Base-by-base conservation (phyloP, 2,797 vertebrate genomes). In the Argyrosomus regius region DNA sequence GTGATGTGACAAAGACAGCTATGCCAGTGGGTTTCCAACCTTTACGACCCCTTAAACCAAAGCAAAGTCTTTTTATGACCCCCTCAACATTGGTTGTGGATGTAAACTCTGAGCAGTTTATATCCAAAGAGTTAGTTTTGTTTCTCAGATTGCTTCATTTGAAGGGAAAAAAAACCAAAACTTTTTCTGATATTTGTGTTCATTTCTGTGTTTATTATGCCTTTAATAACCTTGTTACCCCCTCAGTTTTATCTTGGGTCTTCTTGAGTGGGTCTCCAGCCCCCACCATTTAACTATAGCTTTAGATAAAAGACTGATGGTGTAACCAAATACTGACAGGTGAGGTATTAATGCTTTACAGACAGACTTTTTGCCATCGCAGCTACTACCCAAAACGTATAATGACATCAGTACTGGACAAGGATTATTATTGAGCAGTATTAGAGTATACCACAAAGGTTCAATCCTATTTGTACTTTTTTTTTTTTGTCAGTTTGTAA, bases 1-100 rank as follows among this genome's bases (percentile, higher is more conserved):
- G 45, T 39, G 43, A 72, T 11, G 7, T 24, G 45, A 20, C 12
- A 72, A 2, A 50, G 16, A 62, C 24, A 65, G 13, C 50, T 31
- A 35, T 8, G 46, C 17, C 11, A 46, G 26, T 41, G 35, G 41
- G 67, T 80, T 80, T 72, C 28, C 8, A 26, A 45, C 12, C 43
- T 66, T 39, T 45, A 17, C 46, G 28, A 54, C 4, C 9, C 26
- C 3, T 46, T 43, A 16, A 58, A 57, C 28, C 17, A 54, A 49
- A 79, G 20, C 11, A 59, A 69, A 68, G 53, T 7, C 3, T 46
- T 48, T n/a, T 20, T 46, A 10, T 45, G 41, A 65, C 2, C 16
- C 39, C 61, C 18, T 60, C 6, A 39, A 16, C 43, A 64, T n/a
- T 12, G 35, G 31, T 6, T 24, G 17, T 54, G 31, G 46, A 50